These are phyloP conservation scores for Polia nebulosa DNA, from an alignment of 2,888 invertebrate species.

Conservation along the genomic window DNA sequence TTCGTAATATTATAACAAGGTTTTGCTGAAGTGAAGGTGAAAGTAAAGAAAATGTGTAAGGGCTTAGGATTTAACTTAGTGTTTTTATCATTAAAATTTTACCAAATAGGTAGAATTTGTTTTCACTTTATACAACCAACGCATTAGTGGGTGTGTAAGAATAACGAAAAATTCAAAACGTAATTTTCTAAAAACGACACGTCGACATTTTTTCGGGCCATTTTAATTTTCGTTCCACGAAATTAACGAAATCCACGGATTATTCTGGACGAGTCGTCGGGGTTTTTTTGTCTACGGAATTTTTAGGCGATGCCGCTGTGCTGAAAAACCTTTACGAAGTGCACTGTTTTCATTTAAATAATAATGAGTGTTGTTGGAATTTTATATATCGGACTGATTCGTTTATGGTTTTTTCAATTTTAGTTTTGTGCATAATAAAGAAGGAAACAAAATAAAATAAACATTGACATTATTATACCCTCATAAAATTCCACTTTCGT, in stretches of 20 bases:
- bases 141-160: constrained; percentile 23
- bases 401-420: background rate
- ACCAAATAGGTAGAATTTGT: background rate
- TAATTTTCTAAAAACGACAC: constrained; percentile 58
- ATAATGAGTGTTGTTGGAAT: background rate
- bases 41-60: background rate
- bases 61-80: constrained; percentile 5
- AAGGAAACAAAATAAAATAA: no score
- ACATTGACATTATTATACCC: background rate
- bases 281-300: constrained; percentile 41
- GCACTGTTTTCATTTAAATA: constrained; percentile 21
- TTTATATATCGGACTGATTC: background rate
- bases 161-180: constrained; percentile 48
- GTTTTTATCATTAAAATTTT: background rate
- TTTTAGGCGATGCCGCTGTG: constrained; percentile 35
- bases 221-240: constrained; percentile 63
- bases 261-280: constrained; percentile 34
- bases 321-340: constrained; percentile 36
- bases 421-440: no score
- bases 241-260: constrained; percentile 65
- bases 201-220: constrained; percentile 50
- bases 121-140: constrained; percentile 15
- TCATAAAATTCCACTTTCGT: constrained; percentile 1
- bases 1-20: background rate
- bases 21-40: background rate